Conservation (phyloP, 2,888 invertebrate species). For the Pheosia gnoma region DNA sequence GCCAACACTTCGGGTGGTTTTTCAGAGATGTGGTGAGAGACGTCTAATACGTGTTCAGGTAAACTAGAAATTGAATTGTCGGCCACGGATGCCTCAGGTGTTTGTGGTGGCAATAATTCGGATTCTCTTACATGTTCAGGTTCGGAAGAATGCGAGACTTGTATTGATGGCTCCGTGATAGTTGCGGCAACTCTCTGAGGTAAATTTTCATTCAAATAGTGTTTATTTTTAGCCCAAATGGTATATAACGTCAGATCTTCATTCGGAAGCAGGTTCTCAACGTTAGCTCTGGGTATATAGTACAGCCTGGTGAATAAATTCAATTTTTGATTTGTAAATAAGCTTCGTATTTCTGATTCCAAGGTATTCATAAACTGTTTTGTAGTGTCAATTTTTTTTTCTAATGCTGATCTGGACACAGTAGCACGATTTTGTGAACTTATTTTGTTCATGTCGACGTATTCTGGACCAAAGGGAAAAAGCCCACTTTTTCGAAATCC, state of each 20-base stretch:
- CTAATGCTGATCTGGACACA: constrained; percentile 8
- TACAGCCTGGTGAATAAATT: constrained; percentile 18
- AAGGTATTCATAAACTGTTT: too few relatives aligned
- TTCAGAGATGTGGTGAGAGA: constrained; percentile 6
- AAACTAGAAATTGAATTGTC: constrained; percentile 4
- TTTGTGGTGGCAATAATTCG: too few relatives aligned
- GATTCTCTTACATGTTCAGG: too few relatives aligned
- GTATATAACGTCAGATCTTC: constrained; percentile 21
- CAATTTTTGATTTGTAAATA: constrained; percentile 18
- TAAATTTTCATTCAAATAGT: constrained; percentile 12
- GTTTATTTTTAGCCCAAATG: constrained; percentile 19
- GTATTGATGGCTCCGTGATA: constrained; percentile 3
- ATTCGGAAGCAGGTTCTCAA: constrained; percentile 21
- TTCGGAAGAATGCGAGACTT: constrained; percentile 5
- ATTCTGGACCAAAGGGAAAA: constrained; percentile 18
- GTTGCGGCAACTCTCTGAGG: constrained; percentile 3
- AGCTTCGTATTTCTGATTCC: not conserved
- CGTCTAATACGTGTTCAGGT: constrained; percentile 11
- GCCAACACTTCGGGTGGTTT: constrained; percentile 8
- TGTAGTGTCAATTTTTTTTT: constrained; percentile 5
- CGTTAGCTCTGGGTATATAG: constrained; percentile 14
- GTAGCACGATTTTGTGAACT: constrained; percentile 16
- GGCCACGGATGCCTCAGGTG: too few relatives aligned
- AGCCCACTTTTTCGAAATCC: constrained; percentile 29
- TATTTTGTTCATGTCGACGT: constrained; percentile 25